Conservation (phyloP, 1,140 invertebrate genomes). For the Aphelinus atriplicis region DNA sequence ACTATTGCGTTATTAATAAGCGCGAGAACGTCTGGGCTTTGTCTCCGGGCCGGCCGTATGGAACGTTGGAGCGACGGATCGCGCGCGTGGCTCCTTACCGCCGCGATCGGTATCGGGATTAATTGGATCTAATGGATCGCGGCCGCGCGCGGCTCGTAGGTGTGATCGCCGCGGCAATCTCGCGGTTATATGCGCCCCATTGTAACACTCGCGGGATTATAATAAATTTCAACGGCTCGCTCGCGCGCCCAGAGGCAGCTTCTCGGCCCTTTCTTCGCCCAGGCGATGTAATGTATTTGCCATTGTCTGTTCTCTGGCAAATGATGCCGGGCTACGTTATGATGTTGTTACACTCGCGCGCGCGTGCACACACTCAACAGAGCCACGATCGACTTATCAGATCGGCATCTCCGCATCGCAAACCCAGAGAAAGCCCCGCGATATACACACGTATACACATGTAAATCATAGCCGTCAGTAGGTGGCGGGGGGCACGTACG, state of each 20-base stretch:
- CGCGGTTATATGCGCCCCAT: background rate
- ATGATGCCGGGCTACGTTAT: constrained; percentile 24
- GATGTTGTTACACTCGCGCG: constrained; percentile 2
- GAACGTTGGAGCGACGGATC: too few species aligned
- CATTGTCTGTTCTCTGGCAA: constrained; percentile 26
- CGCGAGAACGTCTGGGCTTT: background rate
- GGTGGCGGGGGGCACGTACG: too few species aligned
- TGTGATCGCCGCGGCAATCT: background rate
- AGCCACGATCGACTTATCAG: constrained; percentile 25
- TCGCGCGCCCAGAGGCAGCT: background rate
- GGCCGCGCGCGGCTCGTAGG: too few species aligned
- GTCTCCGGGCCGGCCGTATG: background rate
- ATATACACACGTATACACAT: background rate
- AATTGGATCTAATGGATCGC: constrained; percentile 16
- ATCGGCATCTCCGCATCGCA: background rate
- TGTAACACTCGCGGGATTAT: constrained; percentile 1
- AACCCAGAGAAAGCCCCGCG: background rate
- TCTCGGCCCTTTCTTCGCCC: background rate
- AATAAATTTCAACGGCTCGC: constrained; percentile 19
- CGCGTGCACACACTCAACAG: background rate
- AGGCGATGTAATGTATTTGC: constrained; percentile 27
- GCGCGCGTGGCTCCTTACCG: background rate
- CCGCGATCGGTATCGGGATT: background rate
- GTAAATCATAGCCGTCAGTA: constrained; percentile 30
- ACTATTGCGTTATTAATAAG: constrained; percentile 4